Conservation (phyloP, 1,140 invertebrate species). For the Bombus fervidus region DNA sequence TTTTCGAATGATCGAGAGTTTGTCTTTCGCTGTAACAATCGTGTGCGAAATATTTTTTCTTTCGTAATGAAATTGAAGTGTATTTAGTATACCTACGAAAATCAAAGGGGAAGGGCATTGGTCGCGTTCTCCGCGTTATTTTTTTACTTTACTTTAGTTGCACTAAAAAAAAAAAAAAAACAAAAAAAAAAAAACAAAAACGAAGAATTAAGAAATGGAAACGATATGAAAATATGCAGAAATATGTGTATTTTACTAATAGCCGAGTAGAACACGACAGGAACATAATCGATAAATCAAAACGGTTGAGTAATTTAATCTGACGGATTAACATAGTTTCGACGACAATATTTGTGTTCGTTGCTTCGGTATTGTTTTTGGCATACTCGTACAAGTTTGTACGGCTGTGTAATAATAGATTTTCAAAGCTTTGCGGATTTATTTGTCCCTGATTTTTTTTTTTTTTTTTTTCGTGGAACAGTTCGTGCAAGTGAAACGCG, state of each 20-base stretch:
- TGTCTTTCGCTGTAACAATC: too few relatives aligned
- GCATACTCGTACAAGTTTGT: not conserved
- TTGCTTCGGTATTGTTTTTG: constrained; percentile 8
- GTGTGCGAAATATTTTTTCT: too few relatives aligned
- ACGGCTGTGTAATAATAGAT: constrained; percentile 27
- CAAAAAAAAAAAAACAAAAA: fast-evolving
- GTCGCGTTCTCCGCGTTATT: too few relatives aligned
- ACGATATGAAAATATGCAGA: not conserved
- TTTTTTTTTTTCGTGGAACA: constrained; percentile 18
- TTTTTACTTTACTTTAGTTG: too few relatives aligned
- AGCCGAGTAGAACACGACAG: not conserved
- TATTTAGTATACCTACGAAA: too few relatives aligned
- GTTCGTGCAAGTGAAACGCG: not conserved
- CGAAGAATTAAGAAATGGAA: too few relatives aligned
- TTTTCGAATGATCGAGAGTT: not conserved
- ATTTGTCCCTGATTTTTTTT: constrained; percentile 16
- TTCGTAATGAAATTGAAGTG: too few relatives aligned
- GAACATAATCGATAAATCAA: not conserved
- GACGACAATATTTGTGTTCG: not conserved
- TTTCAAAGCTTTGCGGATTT: not conserved
- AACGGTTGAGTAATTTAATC: not conserved
- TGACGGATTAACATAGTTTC: not conserved
- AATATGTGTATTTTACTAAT: not conserved
- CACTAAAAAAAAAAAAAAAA: too few relatives aligned
- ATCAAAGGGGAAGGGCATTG: too few relatives aligned